Conservation (phyloP, 1,140 invertebrate species). For the Drosophila pandora region DNA sequence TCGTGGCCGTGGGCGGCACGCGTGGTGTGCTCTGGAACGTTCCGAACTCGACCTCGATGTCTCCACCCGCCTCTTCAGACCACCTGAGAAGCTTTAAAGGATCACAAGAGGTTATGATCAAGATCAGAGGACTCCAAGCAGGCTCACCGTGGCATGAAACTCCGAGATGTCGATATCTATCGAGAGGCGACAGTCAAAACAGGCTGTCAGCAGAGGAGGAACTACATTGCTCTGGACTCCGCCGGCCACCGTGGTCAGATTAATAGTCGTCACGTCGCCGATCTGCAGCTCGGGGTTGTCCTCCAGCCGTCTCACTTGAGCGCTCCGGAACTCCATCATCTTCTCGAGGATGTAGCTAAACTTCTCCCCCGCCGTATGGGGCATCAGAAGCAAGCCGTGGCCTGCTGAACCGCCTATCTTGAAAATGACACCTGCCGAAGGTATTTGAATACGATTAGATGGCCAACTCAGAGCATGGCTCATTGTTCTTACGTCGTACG, state of each 20-base stretch:
- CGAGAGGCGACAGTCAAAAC: conserved; percentile 93
- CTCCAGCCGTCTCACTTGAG: conserved; percentile 87
- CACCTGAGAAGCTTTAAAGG: conserved; percentile 86
- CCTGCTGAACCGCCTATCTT: conserved; percentile 89
- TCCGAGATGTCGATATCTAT: conserved; percentile 89
- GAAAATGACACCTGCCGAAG: conserved; percentile 84
- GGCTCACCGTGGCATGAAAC: conserved; percentile 28
- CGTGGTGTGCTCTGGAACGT: conserved; percentile 86
- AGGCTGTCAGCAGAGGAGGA: conserved; percentile 90
- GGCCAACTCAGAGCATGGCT: not conserved
- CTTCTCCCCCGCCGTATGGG: conserved; percentile 94
- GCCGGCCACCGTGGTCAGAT: conserved; percentile 93
- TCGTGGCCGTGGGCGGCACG: conserved; percentile 87
- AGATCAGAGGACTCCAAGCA: not conserved
- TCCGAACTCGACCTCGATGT: conserved; percentile 88
- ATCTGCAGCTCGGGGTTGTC: conserved; percentile 86
- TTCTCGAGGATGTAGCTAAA: conserved; percentile 89
- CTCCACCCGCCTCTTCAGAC: conserved; percentile 92
- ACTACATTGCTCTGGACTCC: conserved; percentile 97
- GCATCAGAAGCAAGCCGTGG: conserved; percentile 93
- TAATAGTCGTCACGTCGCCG: conserved; percentile 94
- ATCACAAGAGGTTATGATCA: conserved; percentile 7
- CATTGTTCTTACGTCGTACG: conserved; percentile 86
- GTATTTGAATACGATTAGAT: not conserved
- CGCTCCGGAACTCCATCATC: conserved; percentile 90